phyloP scores from a whole-genome alignment of 2,797 vertebrate genomes.

The Neoniphon sammara region DNA sequence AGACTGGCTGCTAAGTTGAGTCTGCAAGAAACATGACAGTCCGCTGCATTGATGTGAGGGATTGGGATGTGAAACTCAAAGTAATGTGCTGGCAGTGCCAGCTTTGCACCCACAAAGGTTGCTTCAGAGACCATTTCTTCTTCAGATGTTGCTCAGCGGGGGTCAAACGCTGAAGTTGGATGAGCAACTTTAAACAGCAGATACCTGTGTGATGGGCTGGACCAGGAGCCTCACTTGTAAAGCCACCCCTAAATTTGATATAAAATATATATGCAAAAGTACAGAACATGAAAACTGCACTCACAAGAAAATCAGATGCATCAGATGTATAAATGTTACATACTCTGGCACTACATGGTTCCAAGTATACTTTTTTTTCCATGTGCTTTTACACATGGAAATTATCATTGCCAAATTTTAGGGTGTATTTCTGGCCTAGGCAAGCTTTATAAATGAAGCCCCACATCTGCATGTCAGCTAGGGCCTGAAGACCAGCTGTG shows the following conservation, averaged over 20 bases:
- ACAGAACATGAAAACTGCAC: slow-evolving; percentile 5
- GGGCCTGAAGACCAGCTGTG: slow-evolving; percentile 55
- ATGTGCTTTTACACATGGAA: slow-evolving; percentile 18
- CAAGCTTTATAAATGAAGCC: slow-evolving; percentile 29
- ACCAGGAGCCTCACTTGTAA: no score
- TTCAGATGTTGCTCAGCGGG: slow-evolving; percentile 21
- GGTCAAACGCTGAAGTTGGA: slow-evolving; percentile 10
- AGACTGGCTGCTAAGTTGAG: slow-evolving; percentile 35
- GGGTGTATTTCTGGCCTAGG: slow-evolving; percentile 16
- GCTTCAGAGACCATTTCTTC: slow-evolving; percentile 18
- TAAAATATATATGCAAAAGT: slow-evolving; percentile 4
- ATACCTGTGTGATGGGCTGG: no score
- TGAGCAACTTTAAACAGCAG: background rate
- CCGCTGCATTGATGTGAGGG: slow-evolving; percentile 46
- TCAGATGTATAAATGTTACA: slow-evolving; percentile 31
- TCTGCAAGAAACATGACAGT: slow-evolving; percentile 14
- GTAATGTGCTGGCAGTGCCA: slow-evolving; percentile 10
- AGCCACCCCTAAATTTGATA: background rate
- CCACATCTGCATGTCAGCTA: slow-evolving; percentile 47
- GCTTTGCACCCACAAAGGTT: slow-evolving; percentile 33
- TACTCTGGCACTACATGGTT: slow-evolving; percentile 31
- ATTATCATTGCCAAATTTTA: slow-evolving; percentile 28
- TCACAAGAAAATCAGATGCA: slow-evolving; percentile 12
- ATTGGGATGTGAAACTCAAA: slow-evolving; percentile 36
- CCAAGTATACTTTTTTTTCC: slow-evolving; percentile 19